phyloP scores from a whole-genome alignment of 1,140 invertebrate genomes.

The Heliconius nattereri region DNA sequence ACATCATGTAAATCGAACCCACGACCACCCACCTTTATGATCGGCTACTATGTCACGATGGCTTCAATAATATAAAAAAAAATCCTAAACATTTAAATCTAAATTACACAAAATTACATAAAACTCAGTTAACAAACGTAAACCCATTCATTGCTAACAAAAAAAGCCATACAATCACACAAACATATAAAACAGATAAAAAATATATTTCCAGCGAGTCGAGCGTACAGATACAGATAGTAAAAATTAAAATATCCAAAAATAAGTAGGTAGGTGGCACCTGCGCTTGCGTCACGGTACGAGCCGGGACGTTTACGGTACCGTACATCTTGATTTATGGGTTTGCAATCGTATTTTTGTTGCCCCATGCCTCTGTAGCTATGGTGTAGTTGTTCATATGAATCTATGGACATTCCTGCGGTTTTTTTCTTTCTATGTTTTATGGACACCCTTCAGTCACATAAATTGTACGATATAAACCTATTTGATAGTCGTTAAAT shows the following conservation, averaged over 20 bases:
- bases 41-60: background rate
- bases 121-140: background rate
- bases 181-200: slow-evolving; percentile 5
- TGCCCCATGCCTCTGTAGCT: background rate
- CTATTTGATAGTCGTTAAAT: background rate
- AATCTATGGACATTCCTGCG: background rate
- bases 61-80: no score
- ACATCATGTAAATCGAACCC: background rate
- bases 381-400: background rate
- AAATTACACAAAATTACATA: background rate
- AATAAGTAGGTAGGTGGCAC: slow-evolving; percentile 19
- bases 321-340: slow-evolving; percentile 29
- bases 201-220: slow-evolving; percentile 12
- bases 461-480: background rate
- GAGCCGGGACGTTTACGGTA: slow-evolving; percentile 25
- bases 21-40: background rate
- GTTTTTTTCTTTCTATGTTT: slow-evolving; percentile 7
- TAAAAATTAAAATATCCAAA: slow-evolving; percentile 26
- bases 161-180: background rate
- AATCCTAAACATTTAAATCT: no score
- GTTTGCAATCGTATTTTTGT: slow-evolving; percentile 36
- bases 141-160: background rate
- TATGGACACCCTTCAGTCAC: background rate
- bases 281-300: slow-evolving; percentile 28
- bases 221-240: slow-evolving; percentile 9